phyloP scores from a whole-genome alignment of 2,888 invertebrate species.

The Drosophila mercatorum region DNA sequence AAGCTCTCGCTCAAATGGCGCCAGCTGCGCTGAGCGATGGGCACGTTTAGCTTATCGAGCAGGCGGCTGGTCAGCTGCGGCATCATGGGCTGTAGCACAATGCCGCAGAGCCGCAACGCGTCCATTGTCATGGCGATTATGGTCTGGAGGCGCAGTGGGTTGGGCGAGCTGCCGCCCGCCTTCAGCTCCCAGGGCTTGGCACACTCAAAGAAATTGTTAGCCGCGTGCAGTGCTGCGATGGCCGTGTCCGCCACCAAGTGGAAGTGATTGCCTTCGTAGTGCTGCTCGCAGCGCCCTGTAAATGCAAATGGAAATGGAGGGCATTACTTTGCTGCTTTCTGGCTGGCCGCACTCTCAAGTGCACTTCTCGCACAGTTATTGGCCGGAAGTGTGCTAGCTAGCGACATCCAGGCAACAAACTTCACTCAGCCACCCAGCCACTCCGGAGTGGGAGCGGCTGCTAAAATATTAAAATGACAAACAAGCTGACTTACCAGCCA shows the following conservation, averaged over 20 bases:
- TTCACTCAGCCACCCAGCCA: conserved; percentile 33
- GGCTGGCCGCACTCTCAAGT: conserved; percentile 61
- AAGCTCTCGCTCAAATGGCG: conserved; percentile 82
- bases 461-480: conserved; percentile 70
- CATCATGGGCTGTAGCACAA: conserved; percentile 94
- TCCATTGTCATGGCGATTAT: conserved; percentile 94
- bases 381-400: conserved; percentile 53
- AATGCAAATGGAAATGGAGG: conserved; percentile 49
- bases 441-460: background rate
- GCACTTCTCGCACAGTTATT: conserved; percentile 65
- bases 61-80: conserved; percentile 89
- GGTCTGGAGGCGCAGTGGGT: conserved; percentile 87
- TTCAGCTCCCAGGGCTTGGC: conserved; percentile 95
- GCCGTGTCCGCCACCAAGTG: conserved; percentile 93
- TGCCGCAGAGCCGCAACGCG: conserved; percentile 90
- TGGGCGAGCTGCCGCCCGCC: conserved; percentile 79
- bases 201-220: conserved; percentile 94
- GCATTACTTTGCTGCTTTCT: conserved; percentile 55
- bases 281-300: conserved; percentile 87
- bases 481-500: conserved; percentile 86
- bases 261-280: conserved; percentile 91
- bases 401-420: conserved; percentile 27
- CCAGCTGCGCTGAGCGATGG: conserved; percentile 85
- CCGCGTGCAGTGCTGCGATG: conserved; percentile 89
- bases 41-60: conserved; percentile 88